Conservation (phyloP, 2,888 invertebrate species). For the Cheiracanthium punctorium region DNA sequence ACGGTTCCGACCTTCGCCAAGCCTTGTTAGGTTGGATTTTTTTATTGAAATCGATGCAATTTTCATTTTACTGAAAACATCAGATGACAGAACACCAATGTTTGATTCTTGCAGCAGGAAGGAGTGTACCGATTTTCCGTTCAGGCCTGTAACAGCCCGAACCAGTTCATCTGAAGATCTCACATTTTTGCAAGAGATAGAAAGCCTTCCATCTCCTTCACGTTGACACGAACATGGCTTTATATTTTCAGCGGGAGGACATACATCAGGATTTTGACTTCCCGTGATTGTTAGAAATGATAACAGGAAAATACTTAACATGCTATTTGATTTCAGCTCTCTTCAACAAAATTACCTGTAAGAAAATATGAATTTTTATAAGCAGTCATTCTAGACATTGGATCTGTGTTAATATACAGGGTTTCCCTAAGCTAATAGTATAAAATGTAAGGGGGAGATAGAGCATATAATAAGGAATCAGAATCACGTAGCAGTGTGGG, state of each 20-base stretch:
- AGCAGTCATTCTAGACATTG: too few relatives aligned
- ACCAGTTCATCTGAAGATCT: slow-evolving; percentile 14
- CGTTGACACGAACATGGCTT: slow-evolving; percentile 45
- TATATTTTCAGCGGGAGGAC: slow-evolving; percentile 37
- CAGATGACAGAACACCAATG: slow-evolving; percentile 32
- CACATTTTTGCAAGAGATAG: slow-evolving; percentile 33
- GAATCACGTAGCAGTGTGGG: too few relatives aligned
- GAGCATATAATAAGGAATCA: too few relatives aligned
- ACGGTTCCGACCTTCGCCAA: slow-evolving; percentile 26
- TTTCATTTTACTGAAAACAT: slow-evolving; percentile 29
- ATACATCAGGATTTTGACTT: not conserved
- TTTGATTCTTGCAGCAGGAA: slow-evolving; percentile 31
- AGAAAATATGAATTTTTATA: too few relatives aligned
- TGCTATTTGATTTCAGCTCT: too few relatives aligned
- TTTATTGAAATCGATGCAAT: slow-evolving; percentile 24
- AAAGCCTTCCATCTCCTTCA: not conserved
- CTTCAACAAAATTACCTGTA: too few relatives aligned
- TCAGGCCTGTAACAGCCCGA: slow-evolving; percentile 34
- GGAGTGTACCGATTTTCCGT: not conserved
- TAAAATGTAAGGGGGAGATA: too few relatives aligned
- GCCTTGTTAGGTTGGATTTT: slow-evolving; percentile 30
- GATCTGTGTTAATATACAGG: too few relatives aligned
- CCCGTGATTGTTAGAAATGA: too few relatives aligned
- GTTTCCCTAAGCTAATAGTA: too few relatives aligned
- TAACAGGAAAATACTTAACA: too few relatives aligned